phyloP scores from a whole-genome alignment of 2,888 invertebrate genomes.

The Zele albiditarsus region DNA sequence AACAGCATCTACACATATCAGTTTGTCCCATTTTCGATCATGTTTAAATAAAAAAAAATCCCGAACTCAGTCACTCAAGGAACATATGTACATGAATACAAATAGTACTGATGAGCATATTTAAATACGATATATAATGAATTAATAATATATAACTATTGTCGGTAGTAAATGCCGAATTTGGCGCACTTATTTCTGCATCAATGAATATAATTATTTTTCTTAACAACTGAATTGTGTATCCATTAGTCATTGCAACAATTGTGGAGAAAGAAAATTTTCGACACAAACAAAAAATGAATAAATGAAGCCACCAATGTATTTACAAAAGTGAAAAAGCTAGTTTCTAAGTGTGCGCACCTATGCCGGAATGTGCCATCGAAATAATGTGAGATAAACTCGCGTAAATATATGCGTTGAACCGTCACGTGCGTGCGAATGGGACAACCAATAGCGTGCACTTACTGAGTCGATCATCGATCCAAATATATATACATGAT shows the following conservation, averaged over 20 bases:
- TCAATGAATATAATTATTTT: too few relatives aligned
- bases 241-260: not conserved
- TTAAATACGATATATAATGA: too few relatives aligned
- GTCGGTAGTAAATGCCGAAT: too few relatives aligned
- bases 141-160: too few relatives aligned
- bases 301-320: not conserved
- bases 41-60: too few relatives aligned
- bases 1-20: not conserved
- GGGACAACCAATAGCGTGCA: conserved; percentile 20
- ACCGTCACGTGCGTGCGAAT: conserved; percentile 50
- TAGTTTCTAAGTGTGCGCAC: conserved; percentile 32
- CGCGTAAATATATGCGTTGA: conserved; percentile 48
- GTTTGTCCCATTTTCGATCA: too few relatives aligned
- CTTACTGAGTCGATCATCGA: not conserved
- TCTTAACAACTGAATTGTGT: not conserved
- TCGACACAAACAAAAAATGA: not conserved
- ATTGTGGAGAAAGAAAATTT: not conserved
- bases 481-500: not conserved
- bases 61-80: too few relatives aligned
- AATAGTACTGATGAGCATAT: too few relatives aligned
- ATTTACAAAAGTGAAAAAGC: not conserved
- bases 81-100: too few relatives aligned
- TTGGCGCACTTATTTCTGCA: too few relatives aligned
- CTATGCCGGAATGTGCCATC: conserved; percentile 64
- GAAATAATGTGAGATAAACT: conserved; percentile 58